phyloP scores from a whole-genome alignment of 2,113 vertebrate genomes.

The Bungarus multicinctus region DNA sequence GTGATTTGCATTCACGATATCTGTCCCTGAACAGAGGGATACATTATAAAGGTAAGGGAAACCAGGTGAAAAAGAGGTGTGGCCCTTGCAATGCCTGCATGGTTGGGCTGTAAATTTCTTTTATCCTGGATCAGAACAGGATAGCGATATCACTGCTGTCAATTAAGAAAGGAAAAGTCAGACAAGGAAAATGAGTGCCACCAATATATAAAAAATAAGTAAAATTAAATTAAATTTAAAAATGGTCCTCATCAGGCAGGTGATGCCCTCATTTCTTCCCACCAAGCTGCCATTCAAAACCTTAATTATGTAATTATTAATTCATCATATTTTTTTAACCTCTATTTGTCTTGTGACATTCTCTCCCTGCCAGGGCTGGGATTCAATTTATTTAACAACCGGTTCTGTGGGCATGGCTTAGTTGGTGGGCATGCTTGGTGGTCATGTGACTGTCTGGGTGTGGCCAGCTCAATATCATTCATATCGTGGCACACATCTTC shows the following conservation, averaged over 20 bases:
- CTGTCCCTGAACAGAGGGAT: background rate
- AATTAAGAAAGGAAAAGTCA: background rate
- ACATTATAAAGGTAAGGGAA: background rate
- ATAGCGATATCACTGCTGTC: background rate
- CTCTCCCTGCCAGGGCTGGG: background rate
- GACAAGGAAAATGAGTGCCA: background rate
- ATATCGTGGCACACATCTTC: too few species aligned
- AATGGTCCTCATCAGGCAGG: background rate
- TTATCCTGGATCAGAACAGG: background rate
- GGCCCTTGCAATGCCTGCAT: too few species aligned
- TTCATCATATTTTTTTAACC: background rate
- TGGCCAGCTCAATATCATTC: too few species aligned
- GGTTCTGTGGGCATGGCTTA: too few species aligned
- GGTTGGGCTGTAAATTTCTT: background rate
- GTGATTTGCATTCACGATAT: background rate
- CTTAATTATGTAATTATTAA: background rate
- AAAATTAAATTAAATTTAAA: background rate
- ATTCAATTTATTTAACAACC: too few species aligned
- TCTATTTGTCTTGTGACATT: background rate
- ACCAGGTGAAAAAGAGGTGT: background rate
- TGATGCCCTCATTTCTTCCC: background rate
- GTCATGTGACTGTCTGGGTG: too few species aligned
- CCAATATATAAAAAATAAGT: too few species aligned
- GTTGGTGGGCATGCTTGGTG: too few species aligned
- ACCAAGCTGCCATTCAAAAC: background rate